Base-by-base conservation (phyloP, 37 sponge, comb jelly and placozoan genomes). In the Chondrosia reniformis region DNA sequence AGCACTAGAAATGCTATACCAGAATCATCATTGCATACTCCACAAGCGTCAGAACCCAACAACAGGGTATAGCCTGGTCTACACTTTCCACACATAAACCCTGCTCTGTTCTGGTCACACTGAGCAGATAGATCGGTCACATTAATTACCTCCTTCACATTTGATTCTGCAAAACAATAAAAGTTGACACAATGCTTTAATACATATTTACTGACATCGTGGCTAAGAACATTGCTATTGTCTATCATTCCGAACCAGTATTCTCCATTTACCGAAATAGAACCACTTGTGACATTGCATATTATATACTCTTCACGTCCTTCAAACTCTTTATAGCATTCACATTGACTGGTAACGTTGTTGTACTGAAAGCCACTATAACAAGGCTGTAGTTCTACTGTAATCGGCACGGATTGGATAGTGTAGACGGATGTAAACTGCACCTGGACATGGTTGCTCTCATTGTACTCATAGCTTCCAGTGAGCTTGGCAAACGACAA, bases 1-100 rank as follows among this genome's bases (percentile, higher is more conserved):
- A 69, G 41, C 3, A 69, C 1, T 69, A 69, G 39, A 1, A 69
- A 6, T 34, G 7, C 31, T 25, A 69, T 37, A 40, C 72, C 72
- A 37, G 15, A 3, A 24, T 40, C 24, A 25, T 25, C 36, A 6
- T 19, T 13, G 36, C 72, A 69, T 40, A 24, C 41, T 40, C 1
- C 24, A 69, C 72, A 69, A 43, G 1, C 10, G n/a, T 43, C 17
- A 15, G 72, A 43, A 39, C 72, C 72, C 39, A 69, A 44, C n/a
- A 39, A 24, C 24, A 69, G 17, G 36, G 42, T 34, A 25, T 40
- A 69, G 5, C 43, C 43, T 69, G 1, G 8, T 1, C 36, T 33
- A 40, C 72, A 69, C 36, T 25, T 24, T 39, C 72, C 72, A 40
- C 72, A 69, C 22, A 69, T 41, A 69, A 69, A 25, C 7, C 72